These are phyloP conservation scores for Anguilla japonica DNA, from an alignment of 2,113 vertebrate genomes.

Conservation along the genomic window DNA sequence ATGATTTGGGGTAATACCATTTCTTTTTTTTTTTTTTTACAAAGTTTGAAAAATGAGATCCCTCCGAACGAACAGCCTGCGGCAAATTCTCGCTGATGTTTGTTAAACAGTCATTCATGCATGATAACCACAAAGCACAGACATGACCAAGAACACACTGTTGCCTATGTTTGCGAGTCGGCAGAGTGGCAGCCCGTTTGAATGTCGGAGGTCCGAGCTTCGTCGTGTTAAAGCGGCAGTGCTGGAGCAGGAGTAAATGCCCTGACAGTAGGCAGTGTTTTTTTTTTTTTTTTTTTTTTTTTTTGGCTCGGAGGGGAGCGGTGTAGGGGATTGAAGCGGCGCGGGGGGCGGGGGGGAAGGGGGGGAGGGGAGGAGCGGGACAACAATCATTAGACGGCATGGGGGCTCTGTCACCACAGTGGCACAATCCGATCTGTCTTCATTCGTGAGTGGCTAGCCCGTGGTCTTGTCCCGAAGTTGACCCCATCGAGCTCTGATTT, in stretches of 20 bases:
- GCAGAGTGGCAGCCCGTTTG: neutral
- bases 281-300: neutral
- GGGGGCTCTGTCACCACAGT: neutral
- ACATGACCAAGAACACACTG: neutral
- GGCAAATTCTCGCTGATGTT: too few relatives aligned
- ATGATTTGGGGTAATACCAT: neutral
- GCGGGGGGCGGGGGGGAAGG: neutral
- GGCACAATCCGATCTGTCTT: neutral
- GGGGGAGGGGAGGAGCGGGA: neutral
- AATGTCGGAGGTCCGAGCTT: neutral
- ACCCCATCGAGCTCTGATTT: slow-evolving; percentile 4
- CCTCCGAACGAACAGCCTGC: neutral
- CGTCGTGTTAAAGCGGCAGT: neutral
- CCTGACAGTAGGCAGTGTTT: neutral
- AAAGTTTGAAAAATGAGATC: neutral
- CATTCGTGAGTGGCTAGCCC: neutral
- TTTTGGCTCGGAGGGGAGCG: neutral
- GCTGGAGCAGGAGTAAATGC: neutral
- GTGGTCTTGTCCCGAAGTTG: neutral
- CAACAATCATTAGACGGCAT: neutral
- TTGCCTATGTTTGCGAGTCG: neutral
- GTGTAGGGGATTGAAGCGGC: too few relatives aligned
- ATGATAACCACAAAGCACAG: neutral
- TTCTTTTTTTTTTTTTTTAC: neutral
- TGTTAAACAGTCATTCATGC: slow-evolving; percentile 10